Conservation (phyloP, 1,140 invertebrate species). For the Bombus breviceps region DNA sequence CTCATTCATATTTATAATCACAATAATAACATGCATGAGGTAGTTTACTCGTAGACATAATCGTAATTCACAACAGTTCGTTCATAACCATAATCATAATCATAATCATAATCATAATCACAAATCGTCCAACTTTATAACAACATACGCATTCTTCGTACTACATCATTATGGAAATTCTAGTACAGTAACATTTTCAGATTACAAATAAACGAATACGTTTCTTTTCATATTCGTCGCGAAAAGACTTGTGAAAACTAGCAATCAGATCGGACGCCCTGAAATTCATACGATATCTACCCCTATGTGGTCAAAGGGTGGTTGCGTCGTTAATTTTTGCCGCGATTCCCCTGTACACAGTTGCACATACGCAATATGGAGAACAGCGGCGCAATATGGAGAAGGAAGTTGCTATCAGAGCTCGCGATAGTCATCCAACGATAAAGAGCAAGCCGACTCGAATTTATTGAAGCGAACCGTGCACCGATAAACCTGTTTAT, state of each 20-base stretch:
- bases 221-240: not conserved
- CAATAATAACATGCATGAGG: not conserved
- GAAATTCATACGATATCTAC: too few relatives aligned
- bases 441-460: constrained; percentile 55
- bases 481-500: constrained; percentile 51
- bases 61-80: not conserved
- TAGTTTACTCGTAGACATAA: not conserved
- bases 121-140: not conserved
- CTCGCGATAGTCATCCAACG: constrained; percentile 53
- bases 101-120: not conserved
- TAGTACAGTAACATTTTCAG: not conserved
- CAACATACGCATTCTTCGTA: not conserved
- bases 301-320: not conserved
- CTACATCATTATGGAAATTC: too few relatives aligned
- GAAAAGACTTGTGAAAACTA: not conserved
- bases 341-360: not conserved
- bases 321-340: constrained; percentile 47
- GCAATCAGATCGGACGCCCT: too few relatives aligned
- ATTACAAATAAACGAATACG: not conserved
- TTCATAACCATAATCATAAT: not conserved
- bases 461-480: constrained; percentile 47
- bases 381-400: constrained; percentile 1
- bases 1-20: not conserved
- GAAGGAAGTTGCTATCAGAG: constrained; percentile 41
- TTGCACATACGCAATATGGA: too few relatives aligned